A percentile compares a stretch with the other conserved stretches of the same genome.
phyloP scores from a whole-genome alignment of 53 echinoderm and acorn worm species.

The Paelopatides confundens region DNA sequence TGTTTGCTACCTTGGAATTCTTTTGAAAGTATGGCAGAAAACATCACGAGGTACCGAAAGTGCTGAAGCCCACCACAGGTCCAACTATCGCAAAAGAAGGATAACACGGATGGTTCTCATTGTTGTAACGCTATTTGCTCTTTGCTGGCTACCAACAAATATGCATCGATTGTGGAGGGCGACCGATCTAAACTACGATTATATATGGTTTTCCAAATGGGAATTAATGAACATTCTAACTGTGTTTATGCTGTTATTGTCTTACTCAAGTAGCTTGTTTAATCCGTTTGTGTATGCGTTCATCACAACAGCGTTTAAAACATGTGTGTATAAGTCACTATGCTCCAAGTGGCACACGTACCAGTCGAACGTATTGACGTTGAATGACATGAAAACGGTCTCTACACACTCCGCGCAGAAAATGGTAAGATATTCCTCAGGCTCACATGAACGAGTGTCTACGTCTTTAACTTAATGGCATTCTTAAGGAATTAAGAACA shows the following conservation, averaged over 20 bases:
- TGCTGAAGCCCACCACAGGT: slow-evolving; percentile 32
- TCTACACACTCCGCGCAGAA: neutral
- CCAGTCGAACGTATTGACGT: neutral
- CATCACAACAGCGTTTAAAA: slow-evolving; percentile 77
- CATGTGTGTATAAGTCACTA: slow-evolving; percentile 3
- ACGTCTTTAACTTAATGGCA: too few relatives aligned
- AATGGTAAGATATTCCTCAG: too few relatives aligned
- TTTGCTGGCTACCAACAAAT: slow-evolving; percentile 84
- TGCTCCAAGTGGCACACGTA: neutral
- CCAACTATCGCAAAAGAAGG: slow-evolving; percentile 33
- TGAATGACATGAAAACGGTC: slow-evolving; percentile 12
- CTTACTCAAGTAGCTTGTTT: slow-evolving; percentile 82
- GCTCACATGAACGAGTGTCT: too few relatives aligned
- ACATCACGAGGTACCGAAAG: slow-evolving; percentile 32
- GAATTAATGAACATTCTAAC: slow-evolving; percentile 44
- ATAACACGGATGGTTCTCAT: slow-evolving; percentile 20
- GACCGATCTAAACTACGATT: slow-evolving; percentile 18
- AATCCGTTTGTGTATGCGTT: slow-evolving; percentile 94
- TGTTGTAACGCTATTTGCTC: slow-evolving; percentile 16
- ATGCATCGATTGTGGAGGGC: slow-evolving; percentile 66
- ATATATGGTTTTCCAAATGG: neutral
- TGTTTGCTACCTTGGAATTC: slow-evolving; percentile 8
- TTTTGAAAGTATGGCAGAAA: slow-evolving; percentile 28
- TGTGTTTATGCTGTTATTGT: slow-evolving; percentile 59
- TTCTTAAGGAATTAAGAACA: too few relatives aligned